Conservation (phyloP, 2,888 invertebrate genomes). For the Dicyrtoma fusca region DNA sequence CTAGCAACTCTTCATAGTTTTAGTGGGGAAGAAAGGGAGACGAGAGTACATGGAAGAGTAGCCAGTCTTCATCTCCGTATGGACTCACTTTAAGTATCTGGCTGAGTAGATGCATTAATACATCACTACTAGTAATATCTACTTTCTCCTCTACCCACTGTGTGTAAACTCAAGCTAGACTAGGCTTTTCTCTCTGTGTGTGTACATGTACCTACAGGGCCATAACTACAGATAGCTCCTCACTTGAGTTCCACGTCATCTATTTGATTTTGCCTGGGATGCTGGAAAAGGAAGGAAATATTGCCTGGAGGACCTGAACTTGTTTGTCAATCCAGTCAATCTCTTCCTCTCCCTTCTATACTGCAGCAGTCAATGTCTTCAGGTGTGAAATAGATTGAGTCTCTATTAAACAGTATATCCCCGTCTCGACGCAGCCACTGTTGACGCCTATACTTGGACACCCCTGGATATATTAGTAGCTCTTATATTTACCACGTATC, state of each 20-base stretch:
- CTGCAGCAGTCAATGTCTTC: slow-evolving; percentile 9
- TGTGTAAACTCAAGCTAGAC: too few species aligned
- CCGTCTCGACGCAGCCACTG: background rate
- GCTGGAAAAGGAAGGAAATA: slow-evolving; percentile 17
- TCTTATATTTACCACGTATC: too few species aligned
- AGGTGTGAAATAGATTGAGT: slow-evolving; percentile 34
- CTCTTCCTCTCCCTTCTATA: slow-evolving; percentile 3
- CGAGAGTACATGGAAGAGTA: background rate
- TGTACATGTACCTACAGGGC: too few species aligned
- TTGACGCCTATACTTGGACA: background rate
- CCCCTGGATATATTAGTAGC: too few species aligned
- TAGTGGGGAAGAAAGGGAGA: slow-evolving; percentile 11
- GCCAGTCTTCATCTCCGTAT: slow-evolving; percentile 2
- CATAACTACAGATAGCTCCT: background rate
- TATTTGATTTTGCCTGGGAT: background rate
- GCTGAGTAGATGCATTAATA: too few species aligned
- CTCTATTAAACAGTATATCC: background rate
- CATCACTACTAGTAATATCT: too few species aligned
- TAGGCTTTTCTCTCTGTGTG: too few species aligned
- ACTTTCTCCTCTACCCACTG: background rate
- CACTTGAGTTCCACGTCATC: background rate
- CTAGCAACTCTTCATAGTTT: too few species aligned
- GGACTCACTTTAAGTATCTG: too few species aligned
- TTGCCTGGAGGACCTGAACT: slow-evolving; percentile 7
- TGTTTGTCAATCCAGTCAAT: slow-evolving; percentile 27